A percentile compares a stretch with the other conserved stretches of the same genome.
Evolutionary conservation across 2,888 invertebrate species (phyloP).

Genomic region (Caenorhabditis wallacei): DNA sequence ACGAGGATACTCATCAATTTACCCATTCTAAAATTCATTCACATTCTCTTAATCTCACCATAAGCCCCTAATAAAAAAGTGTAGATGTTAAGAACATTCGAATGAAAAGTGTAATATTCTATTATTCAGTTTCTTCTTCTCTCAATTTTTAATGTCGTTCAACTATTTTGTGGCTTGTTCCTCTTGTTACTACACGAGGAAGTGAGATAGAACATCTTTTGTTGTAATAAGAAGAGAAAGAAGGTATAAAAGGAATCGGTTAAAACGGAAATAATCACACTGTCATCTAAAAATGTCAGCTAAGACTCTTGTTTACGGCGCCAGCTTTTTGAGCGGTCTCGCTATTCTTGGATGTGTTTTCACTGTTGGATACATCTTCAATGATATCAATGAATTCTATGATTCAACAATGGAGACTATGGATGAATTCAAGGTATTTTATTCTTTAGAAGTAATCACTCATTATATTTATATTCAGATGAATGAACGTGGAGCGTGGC

Average conservation of each 20-base stretch:
- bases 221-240: slow-evolving; percentile 23
- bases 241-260: slow-evolving; percentile 16
- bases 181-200: slow-evolving; percentile 15
- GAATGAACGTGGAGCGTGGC: slow-evolving; percentile 61
- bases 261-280: not conserved
- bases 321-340: slow-evolving; percentile 49
- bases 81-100: not conserved
- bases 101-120: not conserved
- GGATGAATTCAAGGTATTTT: slow-evolving; percentile 54
- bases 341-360: slow-evolving; percentile 59
- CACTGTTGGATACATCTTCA: slow-evolving; percentile 60
- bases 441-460: not conserved
- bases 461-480: slow-evolving; percentile 39
- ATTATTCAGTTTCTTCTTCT: not conserved
- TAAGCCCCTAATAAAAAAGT: not conserved
- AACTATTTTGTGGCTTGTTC: slow-evolving; percentile 7
- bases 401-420: slow-evolving; percentile 53
- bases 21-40: slow-evolving; percentile 11
- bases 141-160: not conserved
- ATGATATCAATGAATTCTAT: slow-evolving; percentile 59
- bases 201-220: not conserved
- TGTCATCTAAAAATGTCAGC: slow-evolving; percentile 43
- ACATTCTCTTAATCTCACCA: not conserved
- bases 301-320: slow-evolving; percentile 58
- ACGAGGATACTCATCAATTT: slow-evolving; percentile 27